These are phyloP conservation scores for Gallinago undulata DNA, from an alignment of 2,113 vertebrate species.

Conservation along the genomic window DNA sequence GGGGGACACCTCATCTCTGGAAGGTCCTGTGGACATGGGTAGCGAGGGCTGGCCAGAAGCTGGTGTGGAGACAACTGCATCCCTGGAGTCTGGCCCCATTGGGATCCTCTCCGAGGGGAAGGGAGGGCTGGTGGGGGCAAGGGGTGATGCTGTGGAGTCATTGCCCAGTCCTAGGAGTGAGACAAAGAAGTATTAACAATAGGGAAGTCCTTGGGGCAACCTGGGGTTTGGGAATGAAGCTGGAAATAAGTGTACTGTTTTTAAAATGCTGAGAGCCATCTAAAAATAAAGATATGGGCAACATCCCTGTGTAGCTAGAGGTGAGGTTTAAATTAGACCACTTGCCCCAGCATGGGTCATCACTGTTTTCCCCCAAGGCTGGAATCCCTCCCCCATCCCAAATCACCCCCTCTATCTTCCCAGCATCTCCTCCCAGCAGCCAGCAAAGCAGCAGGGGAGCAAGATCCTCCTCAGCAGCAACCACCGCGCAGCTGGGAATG, in stretches of 20 bases:
- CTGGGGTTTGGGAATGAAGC: not conserved
- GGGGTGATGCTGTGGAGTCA: not conserved
- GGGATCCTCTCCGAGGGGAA: not conserved
- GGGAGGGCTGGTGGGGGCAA: rapidly evolving
- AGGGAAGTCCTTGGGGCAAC: not conserved
- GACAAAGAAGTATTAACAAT: not conserved
- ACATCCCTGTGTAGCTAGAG: not conserved
- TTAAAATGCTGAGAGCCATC: not conserved
- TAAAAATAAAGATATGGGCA: not conserved
- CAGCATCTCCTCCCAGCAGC: not conserved
- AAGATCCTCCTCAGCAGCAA: not conserved
- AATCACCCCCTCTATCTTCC: not conserved
- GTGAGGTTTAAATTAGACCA: not conserved
- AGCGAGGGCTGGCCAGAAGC: not conserved
- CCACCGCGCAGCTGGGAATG: not conserved
- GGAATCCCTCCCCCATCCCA: too few species aligned
- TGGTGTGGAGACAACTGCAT: not conserved
- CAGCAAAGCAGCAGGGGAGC: not conserved
- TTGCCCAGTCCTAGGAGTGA: slow-evolving; percentile 56
- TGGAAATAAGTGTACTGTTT: not conserved
- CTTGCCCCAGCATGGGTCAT: not conserved
- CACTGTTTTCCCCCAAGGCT: rapidly evolving
- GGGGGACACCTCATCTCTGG: rapidly evolving
- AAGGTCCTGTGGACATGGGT: rapidly evolving
- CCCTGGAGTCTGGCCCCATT: not conserved